Evolutionary conservation across 2,797 vertebrate genomes (phyloP).

Genomic region (Champsocephalus gunnari): DNA sequence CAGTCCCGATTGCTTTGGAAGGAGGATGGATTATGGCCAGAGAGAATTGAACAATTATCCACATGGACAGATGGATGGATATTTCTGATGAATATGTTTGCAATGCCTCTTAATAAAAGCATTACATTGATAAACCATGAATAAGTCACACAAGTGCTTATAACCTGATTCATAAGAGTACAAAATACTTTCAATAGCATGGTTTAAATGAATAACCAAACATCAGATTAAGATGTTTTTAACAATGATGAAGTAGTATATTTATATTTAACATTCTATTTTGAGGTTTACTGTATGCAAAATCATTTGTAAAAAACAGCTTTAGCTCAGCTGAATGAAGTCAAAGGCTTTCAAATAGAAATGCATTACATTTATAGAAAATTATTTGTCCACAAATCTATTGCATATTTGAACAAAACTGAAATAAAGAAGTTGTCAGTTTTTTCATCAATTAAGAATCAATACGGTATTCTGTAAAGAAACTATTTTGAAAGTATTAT

Average conservation of each 20-base stretch:
- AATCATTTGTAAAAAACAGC: not conserved
- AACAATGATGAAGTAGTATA: not conserved
- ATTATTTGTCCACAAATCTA: not conserved
- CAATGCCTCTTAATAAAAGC: not conserved
- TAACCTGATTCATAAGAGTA: constrained; percentile 7
- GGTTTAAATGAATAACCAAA: not conserved
- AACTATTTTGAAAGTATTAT: not conserved
- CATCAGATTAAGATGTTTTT: not conserved
- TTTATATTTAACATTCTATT: not conserved
- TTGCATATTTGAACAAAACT: not conserved
- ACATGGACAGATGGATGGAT: not conserved
- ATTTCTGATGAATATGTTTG: not conserved
- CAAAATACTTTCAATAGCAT: not conserved
- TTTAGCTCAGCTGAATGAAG: not conserved
- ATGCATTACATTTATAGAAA: not conserved
- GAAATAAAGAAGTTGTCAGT: not conserved
- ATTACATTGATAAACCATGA: not conserved
- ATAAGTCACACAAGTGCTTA: constrained; percentile 7
- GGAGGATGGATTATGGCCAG: not conserved
- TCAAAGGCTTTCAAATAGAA: not conserved
- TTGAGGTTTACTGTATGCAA: not conserved
- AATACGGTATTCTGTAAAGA: not conserved
- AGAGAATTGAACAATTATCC: not conserved
- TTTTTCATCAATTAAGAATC: not conserved
- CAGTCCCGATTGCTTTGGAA: not conserved